Evolutionary conservation across 2,797 vertebrate species (phyloP).

Genomic region (Acanthurus lineatus): DNA sequence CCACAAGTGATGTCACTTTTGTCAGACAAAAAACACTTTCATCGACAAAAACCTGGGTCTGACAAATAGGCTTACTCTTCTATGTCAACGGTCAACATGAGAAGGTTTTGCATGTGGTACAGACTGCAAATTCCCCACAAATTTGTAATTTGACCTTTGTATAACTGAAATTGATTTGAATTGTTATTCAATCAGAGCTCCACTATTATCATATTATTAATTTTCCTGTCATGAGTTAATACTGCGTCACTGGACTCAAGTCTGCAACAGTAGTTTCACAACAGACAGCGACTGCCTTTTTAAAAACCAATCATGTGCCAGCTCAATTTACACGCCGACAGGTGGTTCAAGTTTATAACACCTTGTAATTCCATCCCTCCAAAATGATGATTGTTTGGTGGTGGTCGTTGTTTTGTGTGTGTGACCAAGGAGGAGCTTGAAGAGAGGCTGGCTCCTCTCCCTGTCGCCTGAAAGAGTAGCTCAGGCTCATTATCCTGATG

Average conservation of each 20-base stretch:
- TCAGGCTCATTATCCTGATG: conserved; percentile 87
- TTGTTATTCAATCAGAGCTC: conserved; percentile 24
- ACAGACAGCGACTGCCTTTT: conserved; percentile 41
- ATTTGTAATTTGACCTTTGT: neutral
- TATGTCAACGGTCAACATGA: no score
- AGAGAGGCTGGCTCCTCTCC: conserved; percentile 65
- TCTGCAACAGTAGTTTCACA: conserved; percentile 12
- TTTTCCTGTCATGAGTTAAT: neutral
- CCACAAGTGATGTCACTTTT: neutral
- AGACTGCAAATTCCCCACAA: neutral
- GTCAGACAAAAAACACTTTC: neutral
- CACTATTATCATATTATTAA: neutral
- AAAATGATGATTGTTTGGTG: conserved; percentile 67
- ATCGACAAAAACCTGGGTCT: neutral
- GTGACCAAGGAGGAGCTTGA: conserved; percentile 41
- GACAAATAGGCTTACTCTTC: neutral
- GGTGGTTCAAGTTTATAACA: conserved; percentile 66
- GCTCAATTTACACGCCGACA: conserved; percentile 58
- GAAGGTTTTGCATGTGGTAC: no score
- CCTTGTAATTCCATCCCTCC: conserved; percentile 67
- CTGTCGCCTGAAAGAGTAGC: conserved; percentile 74
- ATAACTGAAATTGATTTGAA: conserved; percentile 12
- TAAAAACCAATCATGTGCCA: conserved; percentile 61
- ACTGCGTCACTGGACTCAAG: conserved; percentile 7
- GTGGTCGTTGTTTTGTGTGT: conserved; percentile 40